Evolutionary conservation across 2,888 invertebrate genomes (phyloP).

Genomic region (Coleophora flavipennella): DNA sequence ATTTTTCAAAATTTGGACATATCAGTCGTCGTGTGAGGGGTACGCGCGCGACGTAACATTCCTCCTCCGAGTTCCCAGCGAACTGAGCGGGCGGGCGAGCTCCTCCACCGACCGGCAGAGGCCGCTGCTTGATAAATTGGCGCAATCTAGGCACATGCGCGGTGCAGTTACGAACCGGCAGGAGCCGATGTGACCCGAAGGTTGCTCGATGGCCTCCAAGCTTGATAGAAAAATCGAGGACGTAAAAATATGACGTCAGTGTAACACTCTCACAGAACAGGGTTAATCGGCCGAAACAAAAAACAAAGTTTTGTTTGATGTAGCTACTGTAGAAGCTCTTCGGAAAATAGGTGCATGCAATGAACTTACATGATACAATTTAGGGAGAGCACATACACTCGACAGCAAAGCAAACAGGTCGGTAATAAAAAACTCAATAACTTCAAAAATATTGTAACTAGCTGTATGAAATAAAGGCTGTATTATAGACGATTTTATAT

Average conservation of each 20-base stretch:
- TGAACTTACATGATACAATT: too few relatives aligned
- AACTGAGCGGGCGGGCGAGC: conserved; percentile 41
- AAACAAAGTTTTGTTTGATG: conserved; percentile 44
- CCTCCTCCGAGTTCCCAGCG: conserved; percentile 41
- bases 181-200: conserved; percentile 57
- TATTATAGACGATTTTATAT: too few relatives aligned
- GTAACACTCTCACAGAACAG: conserved; percentile 45
- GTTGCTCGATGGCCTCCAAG: too few relatives aligned
- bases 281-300: conserved; percentile 61
- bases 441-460: too few relatives aligned
- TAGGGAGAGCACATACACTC: too few relatives aligned
- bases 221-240: conserved; percentile 68
- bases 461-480: too few relatives aligned
- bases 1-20: conserved; percentile 57
- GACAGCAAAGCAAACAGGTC: too few relatives aligned
- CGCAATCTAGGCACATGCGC: conserved; percentile 69
- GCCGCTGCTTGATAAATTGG: conserved; percentile 65
- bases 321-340: too few relatives aligned
- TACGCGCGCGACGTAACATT: conserved; percentile 54
- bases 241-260: conserved; percentile 64
- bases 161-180: conserved; percentile 50
- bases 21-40: conserved; percentile 32
- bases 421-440: too few relatives aligned
- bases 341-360: too few relatives aligned
- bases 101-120: conserved; percentile 51